Percentiles rank a stretch among this genome's conserved stretches.
These are phyloP conservation scores for Drosophila funebris DNA, from an alignment of 1,140 invertebrate genomes.

Conservation along the genomic window DNA sequence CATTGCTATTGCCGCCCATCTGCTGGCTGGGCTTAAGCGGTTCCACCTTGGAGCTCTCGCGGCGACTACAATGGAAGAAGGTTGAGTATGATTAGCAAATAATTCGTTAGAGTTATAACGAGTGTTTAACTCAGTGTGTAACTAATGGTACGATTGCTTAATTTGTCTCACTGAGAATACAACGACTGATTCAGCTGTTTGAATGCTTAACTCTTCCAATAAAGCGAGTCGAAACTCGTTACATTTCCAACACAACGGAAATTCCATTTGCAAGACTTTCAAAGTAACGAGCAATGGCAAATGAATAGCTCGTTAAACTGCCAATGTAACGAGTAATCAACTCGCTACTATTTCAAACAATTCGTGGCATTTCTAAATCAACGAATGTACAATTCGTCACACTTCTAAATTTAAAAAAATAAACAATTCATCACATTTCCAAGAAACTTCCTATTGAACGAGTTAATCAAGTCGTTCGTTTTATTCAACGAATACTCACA, in stretches of 20 bases:
- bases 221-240: background rate
- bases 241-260: background rate
- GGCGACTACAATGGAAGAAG: conserved; percentile 51
- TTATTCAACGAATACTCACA: conserved; percentile 84
- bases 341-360: background rate
- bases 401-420: no score
- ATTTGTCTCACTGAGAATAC: background rate
- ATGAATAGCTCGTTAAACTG: background rate
- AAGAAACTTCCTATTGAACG: no score
- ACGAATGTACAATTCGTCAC: background rate
- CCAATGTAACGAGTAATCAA: background rate
- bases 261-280: background rate
- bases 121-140: background rate
- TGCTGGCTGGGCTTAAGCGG: conserved; percentile 63
- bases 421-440: no score
- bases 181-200: no score
- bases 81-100: background rate
- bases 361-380: background rate
- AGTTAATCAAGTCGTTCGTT: no score
- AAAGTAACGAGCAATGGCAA: no score
- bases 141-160: no score
- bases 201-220: background rate
- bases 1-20: conserved; percentile 28
- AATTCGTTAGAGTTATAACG: background rate
- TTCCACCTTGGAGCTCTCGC: conserved; percentile 74